phyloP scores from a whole-genome alignment of 2,113 vertebrate species.

The Psophia crepitans region DNA sequence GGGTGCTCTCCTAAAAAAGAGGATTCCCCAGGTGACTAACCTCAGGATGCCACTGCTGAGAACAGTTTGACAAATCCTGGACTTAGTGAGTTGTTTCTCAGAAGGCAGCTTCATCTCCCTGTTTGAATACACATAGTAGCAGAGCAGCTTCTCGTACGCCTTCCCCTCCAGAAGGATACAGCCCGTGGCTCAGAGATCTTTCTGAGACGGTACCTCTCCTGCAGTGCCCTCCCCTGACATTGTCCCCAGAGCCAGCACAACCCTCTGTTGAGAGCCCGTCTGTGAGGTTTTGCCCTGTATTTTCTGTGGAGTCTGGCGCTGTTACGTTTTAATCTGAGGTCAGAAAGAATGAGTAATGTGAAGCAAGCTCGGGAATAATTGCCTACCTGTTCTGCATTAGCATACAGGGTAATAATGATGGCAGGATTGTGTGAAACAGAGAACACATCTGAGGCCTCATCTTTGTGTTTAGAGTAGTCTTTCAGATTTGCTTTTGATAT shows the following conservation, averaged over 20 bases:
- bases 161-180: not conserved
- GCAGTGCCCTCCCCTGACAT: not conserved
- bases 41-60: not conserved
- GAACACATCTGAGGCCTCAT: not conserved
- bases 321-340: not conserved
- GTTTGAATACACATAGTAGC: not conserved
- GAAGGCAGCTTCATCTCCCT: not conserved
- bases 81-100: not conserved
- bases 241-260: not conserved
- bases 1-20: not conserved
- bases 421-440: not conserved
- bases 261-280: not conserved
- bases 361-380: not conserved
- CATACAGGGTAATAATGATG: not conserved
- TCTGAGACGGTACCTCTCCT: not conserved
- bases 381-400: not conserved
- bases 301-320: not conserved
- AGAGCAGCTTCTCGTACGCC: not conserved
- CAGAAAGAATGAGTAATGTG: not conserved
- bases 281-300: not conserved
- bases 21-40: constrained; percentile 3
- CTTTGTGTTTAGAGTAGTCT: not conserved
- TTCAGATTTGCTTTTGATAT: not conserved
- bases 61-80: not conserved
- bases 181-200: not conserved